These are phyloP conservation scores for Larimichthys crocea DNA, from an alignment of 2,113 vertebrate species.

Conservation along the genomic window DNA sequence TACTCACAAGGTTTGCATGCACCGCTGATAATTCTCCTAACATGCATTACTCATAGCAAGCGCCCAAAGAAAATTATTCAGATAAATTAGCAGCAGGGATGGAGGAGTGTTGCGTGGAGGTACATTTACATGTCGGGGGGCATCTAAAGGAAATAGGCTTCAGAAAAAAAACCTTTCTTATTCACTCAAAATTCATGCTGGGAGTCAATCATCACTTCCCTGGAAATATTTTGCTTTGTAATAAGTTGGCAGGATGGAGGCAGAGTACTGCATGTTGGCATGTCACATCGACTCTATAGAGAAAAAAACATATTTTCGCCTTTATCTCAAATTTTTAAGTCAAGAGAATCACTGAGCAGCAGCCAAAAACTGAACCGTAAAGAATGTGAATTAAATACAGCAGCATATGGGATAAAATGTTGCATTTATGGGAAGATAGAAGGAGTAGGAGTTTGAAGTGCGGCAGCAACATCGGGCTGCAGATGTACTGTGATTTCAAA, in stretches of 20 bases:
- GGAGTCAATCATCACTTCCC: background rate
- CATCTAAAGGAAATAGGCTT: background rate
- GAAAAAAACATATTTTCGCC: background rate
- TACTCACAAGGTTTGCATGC: background rate
- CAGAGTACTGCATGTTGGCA: background rate
- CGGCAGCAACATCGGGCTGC: conserved; percentile 11
- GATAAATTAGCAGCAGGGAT: background rate
- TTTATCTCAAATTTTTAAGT: conserved; percentile 6
- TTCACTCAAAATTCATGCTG: background rate
- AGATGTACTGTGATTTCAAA: conserved; percentile 30
- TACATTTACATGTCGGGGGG: background rate
- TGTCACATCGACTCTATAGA: background rate
- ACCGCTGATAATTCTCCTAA: background rate
- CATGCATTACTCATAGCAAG: conserved; percentile 5
- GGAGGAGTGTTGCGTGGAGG: background rate
- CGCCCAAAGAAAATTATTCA: background rate
- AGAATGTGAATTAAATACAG: conserved; percentile 11
- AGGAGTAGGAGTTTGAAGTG: conserved; percentile 28
- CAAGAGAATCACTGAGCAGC: conserved; percentile 36
- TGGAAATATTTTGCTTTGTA: background rate
- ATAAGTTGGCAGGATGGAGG: background rate
- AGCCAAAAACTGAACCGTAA: conserved; percentile 3
- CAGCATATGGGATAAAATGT: conserved; percentile 38
- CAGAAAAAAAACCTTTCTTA: conserved; percentile 5
- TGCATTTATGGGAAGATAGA: conserved; percentile 15